These are phyloP conservation scores for Cryptotis parvus DNA, from an alignment of 2,113 vertebrate species.

Conservation along the genomic window DNA sequence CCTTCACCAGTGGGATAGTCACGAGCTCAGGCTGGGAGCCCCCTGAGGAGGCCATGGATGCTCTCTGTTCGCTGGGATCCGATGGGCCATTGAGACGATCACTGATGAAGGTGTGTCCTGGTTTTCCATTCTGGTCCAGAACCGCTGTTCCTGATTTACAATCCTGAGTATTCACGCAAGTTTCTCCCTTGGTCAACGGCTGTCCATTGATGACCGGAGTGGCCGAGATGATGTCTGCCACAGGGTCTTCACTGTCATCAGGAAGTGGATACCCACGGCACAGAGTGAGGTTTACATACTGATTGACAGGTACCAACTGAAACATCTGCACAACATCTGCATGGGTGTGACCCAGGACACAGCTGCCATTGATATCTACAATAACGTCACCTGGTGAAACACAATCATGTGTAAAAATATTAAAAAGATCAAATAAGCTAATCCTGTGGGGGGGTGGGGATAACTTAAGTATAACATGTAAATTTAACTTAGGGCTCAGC, in stretches of 20 bases:
- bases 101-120: conserved; percentile 86
- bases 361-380: conserved; percentile 95
- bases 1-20: conserved; percentile 95
- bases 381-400: conserved; percentile 95
- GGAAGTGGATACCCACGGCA: conserved; percentile 98
- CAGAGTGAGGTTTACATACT: conserved; percentile 96
- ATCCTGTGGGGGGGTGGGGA: background rate
- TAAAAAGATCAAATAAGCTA: conserved; percentile 42
- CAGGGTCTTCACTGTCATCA: conserved; percentile 92
- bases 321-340: conserved; percentile 99
- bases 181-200: conserved; percentile 87
- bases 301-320: conserved; percentile 95
- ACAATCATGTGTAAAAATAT: conserved; percentile 40
- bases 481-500: background rate
- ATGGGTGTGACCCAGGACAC: conserved; percentile 97
- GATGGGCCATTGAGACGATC: conserved; percentile 90
- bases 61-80: conserved; percentile 85
- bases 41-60: conserved; percentile 89
- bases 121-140: conserved; percentile 89
- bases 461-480: conserved; percentile 17
- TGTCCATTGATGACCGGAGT: conserved; percentile 91
- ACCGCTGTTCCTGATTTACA: conserved; percentile 84
- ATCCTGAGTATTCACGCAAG: conserved; percentile 88
- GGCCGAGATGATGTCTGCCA: conserved; percentile 87
- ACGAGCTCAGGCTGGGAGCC: conserved; percentile 95